Evolutionary conservation across 2,888 invertebrate species (phyloP).

Genomic region (Cheilosia vernalis): DNA sequence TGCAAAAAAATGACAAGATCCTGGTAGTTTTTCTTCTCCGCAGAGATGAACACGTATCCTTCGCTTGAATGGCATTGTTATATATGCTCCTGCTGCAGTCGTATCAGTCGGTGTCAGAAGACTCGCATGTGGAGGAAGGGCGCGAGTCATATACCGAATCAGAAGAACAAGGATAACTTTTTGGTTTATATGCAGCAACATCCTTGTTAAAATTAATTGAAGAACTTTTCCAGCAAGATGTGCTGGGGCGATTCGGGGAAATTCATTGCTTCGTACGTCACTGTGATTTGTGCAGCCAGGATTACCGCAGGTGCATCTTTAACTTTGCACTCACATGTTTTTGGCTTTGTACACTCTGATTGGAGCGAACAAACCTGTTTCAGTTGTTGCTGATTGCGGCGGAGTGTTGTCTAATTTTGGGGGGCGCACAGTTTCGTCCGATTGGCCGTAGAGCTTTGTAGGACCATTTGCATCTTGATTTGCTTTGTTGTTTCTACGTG

Average conservation of each 20-base stretch:
- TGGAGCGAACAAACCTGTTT: not conserved
- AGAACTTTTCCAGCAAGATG: conserved; percentile 66
- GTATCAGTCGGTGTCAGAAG: conserved; percentile 28
- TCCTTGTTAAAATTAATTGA: conserved; percentile 73
- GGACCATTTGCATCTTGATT: not conserved
- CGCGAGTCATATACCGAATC: not conserved
- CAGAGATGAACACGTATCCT: conserved; percentile 59
- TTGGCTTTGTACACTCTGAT: not conserved
- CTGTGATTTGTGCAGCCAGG: conserved; percentile 50
- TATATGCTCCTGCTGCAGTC: conserved; percentile 36
- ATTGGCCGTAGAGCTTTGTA: not conserved
- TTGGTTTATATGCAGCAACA: conserved; percentile 49
- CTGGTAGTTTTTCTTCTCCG: conserved; percentile 5
- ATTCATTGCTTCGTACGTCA: conserved; percentile 61
- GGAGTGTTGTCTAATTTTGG: conserved; percentile 17
- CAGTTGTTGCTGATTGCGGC: conserved; percentile 23
- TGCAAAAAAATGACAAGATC: conserved; percentile 64
- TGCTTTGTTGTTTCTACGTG: not conserved
- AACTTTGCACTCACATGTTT: conserved; percentile 33
- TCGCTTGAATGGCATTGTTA: conserved; percentile 65
- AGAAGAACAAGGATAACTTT: conserved; percentile 46
- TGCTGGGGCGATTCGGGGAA: conserved; percentile 49
- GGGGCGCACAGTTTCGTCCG: conserved; percentile 6
- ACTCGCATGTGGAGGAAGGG: not conserved
- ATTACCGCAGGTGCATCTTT: conserved; percentile 58